These are phyloP conservation scores for Glossosoma conforme DNA, from an alignment of 1,140 invertebrate species.

Conservation along the genomic window DNA sequence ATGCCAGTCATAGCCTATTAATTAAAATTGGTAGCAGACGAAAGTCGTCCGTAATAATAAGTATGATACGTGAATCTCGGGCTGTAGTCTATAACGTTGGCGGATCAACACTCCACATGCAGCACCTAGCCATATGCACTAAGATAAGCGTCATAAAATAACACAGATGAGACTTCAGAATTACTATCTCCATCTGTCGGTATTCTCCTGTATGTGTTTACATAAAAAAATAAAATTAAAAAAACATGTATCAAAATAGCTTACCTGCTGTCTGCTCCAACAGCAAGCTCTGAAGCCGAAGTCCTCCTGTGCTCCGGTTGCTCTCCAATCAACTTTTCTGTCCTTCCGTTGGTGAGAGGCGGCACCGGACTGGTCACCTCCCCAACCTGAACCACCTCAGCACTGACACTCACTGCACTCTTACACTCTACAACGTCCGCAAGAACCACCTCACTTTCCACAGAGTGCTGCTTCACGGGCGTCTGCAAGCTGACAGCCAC, in stretches of 20 bases:
- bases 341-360: constrained; percentile 59
- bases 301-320: constrained; percentile 55
- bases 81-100: too few relatives aligned
- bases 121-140: too few relatives aligned
- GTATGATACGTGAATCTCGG: too few relatives aligned
- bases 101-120: too few relatives aligned
- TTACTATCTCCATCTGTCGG: too few relatives aligned
- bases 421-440: constrained; percentile 9
- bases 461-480: constrained; percentile 1
- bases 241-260: constrained; percentile 26
- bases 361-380: constrained; percentile 17
- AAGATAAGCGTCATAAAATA: too few relatives aligned
- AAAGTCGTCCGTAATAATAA: too few relatives aligned
- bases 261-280: constrained; percentile 51
- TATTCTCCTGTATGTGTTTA: not conserved
- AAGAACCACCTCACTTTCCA: constrained; percentile 3
- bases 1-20: too few relatives aligned
- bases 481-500: constrained; percentile 2
- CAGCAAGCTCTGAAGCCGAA: constrained; percentile 49
- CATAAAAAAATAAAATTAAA: constrained; percentile 4
- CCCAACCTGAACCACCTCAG: constrained; percentile 12
- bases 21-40: too few relatives aligned
- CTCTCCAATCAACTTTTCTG: constrained; percentile 65
- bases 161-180: too few relatives aligned
- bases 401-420: constrained; percentile 14